phyloP scores from a whole-genome alignment of 1,140 invertebrate species.

The Gonioctena quinquepunctata region DNA sequence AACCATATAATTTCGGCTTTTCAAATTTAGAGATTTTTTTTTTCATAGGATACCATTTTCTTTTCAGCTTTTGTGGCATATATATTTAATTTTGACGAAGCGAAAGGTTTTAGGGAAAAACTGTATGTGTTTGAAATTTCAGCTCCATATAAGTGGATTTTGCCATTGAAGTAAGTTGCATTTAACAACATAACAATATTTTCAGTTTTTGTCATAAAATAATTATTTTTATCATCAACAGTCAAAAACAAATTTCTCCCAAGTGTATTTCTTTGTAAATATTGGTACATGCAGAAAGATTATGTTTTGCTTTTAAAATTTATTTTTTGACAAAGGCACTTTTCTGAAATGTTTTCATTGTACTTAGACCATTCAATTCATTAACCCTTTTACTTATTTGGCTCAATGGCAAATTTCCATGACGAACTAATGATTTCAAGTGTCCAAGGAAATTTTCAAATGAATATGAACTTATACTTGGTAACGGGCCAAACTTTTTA shows the following conservation, averaged over 20 bases:
- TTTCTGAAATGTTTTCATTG: neutral
- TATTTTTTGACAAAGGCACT: neutral
- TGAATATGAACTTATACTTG: neutral
- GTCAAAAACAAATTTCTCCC: neutral
- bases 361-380: conserved; percentile 1
- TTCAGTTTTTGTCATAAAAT: neutral
- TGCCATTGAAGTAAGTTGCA: neutral
- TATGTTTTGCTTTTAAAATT: neutral
- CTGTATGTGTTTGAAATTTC: neutral
- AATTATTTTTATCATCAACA: neutral
- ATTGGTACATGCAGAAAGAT: neutral
- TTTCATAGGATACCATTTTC: neutral
- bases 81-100: neutral
- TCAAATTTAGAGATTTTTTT: neutral
- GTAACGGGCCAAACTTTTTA: conserved; percentile 6
- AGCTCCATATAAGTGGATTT: neutral
- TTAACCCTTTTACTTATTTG: neutral
- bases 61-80: neutral
- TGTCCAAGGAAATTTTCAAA: conserved; percentile 18
- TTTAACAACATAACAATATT: neutral
- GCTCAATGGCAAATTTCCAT: conserved; percentile 6
- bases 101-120: neutral
- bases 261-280: neutral
- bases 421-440: conserved; percentile 10
- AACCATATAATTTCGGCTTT: neutral